These are phyloP conservation scores for Cercocebus atys DNA, from an alignment of 2,113 vertebrate species.

Conservation along the genomic window DNA sequence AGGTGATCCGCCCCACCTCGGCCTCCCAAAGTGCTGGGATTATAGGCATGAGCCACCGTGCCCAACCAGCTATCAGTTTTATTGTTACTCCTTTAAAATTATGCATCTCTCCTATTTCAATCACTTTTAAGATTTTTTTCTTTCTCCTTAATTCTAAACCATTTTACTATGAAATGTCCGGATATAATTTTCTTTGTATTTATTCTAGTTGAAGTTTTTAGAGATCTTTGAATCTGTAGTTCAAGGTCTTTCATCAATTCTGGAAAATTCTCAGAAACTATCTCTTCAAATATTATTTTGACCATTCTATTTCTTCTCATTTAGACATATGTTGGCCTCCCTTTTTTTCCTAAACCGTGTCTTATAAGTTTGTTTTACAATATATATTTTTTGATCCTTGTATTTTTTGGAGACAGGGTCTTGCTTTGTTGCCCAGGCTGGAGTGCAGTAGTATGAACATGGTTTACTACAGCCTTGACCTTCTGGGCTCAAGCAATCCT, in stretches of 20 bases:
- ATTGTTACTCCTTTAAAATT: not conserved
- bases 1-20: too few relatives aligned
- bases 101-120: not conserved
- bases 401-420: not conserved
- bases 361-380: not conserved
- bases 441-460: too few relatives aligned
- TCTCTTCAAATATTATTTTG: not conserved
- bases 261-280: not conserved
- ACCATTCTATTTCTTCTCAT: not conserved
- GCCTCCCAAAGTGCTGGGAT: too few relatives aligned
- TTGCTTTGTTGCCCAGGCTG: too few relatives aligned
- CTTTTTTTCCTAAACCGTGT: not conserved
- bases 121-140: not conserved
- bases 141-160: not conserved
- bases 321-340: too few relatives aligned
- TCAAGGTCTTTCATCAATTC: not conserved
- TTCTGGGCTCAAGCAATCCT: too few relatives aligned
- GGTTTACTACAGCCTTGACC: too few relatives aligned
- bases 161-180: not conserved
- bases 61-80: not conserved
- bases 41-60: too few relatives aligned
- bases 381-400: not conserved
- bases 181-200: not conserved
- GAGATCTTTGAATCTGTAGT: not conserved
- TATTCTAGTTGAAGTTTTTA: not conserved